Evolutionary conservation across 2,797 vertebrate genomes (phyloP), one percentile per base, ranked within the genome.

Genomic region (Silurus lanzhouensis): DNA sequence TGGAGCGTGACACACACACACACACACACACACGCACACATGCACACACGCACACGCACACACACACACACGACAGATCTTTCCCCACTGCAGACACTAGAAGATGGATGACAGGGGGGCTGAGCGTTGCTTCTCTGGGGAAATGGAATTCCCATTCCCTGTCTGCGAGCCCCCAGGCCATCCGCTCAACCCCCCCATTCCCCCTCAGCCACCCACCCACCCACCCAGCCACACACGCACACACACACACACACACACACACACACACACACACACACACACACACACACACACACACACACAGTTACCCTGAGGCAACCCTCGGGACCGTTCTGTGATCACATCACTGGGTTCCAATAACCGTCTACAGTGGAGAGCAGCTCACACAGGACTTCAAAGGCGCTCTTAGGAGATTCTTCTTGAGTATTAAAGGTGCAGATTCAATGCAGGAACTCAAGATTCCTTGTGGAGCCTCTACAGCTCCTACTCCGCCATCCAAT

Each of bases 121-220:
- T 91, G 91, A 70, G 92, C 92, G 90, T 90, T 92, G 92, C 93
- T 94, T 91, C 94, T 94, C 93, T 87, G 88, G 94, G 93, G 93
- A 94, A 92, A 93, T 93, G 93, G 94, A 93, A 94, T 92, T 93
- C 92, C 93, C 92, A 93, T 92, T 93, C 92, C 90, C 92, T 93
- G 94, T 93, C 93, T 94, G 92, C 92, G 91, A 92, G 90, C 92
- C 93, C 93, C 67, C 77, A 46, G 27, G 67, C 57, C 46, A 84
- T 84, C 68, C 77, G 57, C 52, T 60, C 68, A 52, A 44, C 80
- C 48, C 89, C 68, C 83, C 90, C 91, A 88, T 88, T 88, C 20
- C 82, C 84, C 84, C 31, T 3, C 31, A 31, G 0, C 3, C 31
- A 3, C 31, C 31, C 31, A 31, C 2, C 31, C 31, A 31, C 2